Percentiles rank a stretch among this genome's conserved stretches.
phyloP scores from a whole-genome alignment of 2,113 vertebrate genomes.

The Meles meles region DNA sequence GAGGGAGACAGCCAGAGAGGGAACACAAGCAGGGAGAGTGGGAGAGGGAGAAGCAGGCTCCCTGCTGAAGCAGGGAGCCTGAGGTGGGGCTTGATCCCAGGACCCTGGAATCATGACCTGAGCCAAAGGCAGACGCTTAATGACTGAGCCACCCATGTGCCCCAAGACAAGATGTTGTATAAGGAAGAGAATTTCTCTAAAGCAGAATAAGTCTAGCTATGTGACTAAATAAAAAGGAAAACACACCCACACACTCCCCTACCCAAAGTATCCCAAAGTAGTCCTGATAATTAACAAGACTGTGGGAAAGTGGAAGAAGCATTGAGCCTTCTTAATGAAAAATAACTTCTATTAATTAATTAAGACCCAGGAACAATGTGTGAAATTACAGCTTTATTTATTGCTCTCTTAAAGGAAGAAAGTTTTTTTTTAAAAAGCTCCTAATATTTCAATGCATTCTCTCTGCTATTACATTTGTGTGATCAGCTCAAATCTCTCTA shows the following conservation, averaged over 20 bases:
- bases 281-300: background rate
- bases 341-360: background rate
- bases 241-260: background rate
- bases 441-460: background rate
- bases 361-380: background rate
- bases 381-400: background rate
- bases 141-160: too few relatives aligned
- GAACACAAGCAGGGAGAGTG: too few relatives aligned
- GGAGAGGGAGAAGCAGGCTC: too few relatives aligned
- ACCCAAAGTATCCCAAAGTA: background rate
- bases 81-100: too few relatives aligned
- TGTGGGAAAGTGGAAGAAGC: background rate
- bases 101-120: too few relatives aligned
- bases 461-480: background rate
- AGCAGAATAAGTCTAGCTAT: background rate
- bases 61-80: too few relatives aligned
- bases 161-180: background rate
- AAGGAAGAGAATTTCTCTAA: background rate
- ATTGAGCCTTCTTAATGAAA: background rate
- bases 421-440: background rate
- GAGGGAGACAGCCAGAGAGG: too few relatives aligned
- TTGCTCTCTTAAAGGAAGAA: rapidly evolving
- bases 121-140: too few relatives aligned
- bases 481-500: background rate
- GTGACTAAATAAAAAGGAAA: background rate